Base-by-base conservation (phyloP, 1,140 invertebrate species). In the Cotesia vestalis region DNA sequence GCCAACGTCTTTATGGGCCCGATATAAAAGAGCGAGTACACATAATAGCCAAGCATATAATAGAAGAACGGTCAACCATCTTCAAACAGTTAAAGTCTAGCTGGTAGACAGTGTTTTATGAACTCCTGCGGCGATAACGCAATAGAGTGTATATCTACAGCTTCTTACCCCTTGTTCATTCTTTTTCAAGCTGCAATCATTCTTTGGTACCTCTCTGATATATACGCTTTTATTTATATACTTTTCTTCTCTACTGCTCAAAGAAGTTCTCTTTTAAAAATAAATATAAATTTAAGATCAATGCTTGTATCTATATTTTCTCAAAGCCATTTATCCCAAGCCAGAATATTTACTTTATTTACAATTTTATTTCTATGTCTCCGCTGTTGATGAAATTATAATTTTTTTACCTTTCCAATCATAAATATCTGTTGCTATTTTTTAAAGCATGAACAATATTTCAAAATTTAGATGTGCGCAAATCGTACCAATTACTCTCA, bases 81-180 rank as follows among this genome's bases (percentile, higher is more conserved):
- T 73, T 75, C 78, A 79, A 80, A 80, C 73, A 72, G 74, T 76
- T 46, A 46, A 46, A 46, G 40, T 46, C 40, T 46, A 46, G 40
- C 40, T 46, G 40, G 4, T 79, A 75, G 76, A 77, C 79, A 76
- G 77, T 77, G 77, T 77, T 81, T 81, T 78, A 81, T 80, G 80
- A 80, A 80, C 78, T 78, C 66, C 69, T 61, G 35, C 63, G 62
- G 74, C 73, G 78, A 78, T 78, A 77, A 79, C 76, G 71, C 71
- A 75, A 74, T 72, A 76, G 75, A 79, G 78, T 80, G 68, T 75
- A 71, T 67, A 38, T 59, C 8, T 55, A 59, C 35, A 61, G 51
- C 62, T 63, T 34, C 6, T 71, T 68, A 52, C 62, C 46, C 9
- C 17, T 68, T 51, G 35, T 40, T 4, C 14, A 36, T 27, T 62